A percentile compares a stretch with the other conserved stretches of the same genome.
These are phyloP conservation scores for Boleophthalmus pectinirostris DNA, from an alignment of 2,113 vertebrate species.

Conservation along the genomic window DNA sequence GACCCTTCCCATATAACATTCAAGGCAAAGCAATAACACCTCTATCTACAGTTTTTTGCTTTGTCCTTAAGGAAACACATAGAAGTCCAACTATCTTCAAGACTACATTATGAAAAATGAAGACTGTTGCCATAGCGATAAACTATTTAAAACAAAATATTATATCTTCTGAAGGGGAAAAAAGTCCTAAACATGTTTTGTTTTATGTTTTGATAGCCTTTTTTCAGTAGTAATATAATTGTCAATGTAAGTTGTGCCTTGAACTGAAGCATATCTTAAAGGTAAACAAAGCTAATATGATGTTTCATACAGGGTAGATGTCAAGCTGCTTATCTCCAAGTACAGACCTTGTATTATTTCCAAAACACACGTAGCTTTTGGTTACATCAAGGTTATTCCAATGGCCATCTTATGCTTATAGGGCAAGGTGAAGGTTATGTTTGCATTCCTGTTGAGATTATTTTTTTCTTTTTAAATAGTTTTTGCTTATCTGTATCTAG, in stretches of 20 bases:
- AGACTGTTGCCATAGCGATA: too few species aligned
- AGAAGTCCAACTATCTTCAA: too few species aligned
- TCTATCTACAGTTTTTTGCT: too few species aligned
- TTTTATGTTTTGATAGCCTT: too few species aligned
- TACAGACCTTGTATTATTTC: conserved; percentile 2
- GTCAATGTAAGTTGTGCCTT: background rate
- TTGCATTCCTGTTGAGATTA: background rate
- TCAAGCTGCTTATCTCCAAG: background rate
- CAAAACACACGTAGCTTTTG: background rate
- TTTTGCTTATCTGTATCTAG: background rate
- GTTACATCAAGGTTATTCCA: background rate
- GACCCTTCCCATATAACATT: too few species aligned
- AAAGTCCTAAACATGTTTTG: too few species aligned
- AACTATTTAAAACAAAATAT: too few species aligned
- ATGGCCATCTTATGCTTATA: background rate
- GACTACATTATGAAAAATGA: too few species aligned
- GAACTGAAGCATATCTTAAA: background rate
- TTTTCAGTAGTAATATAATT: too few species aligned
- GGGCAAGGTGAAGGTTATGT: background rate
- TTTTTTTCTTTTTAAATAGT: background rate
- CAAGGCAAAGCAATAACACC: too few species aligned
- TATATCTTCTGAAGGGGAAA: too few species aligned
- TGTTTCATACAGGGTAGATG: background rate
- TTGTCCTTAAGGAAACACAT: too few species aligned
- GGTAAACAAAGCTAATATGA: background rate